Conservation (phyloP, 2,113 vertebrate species). For the Crotalus helleri region DNA sequence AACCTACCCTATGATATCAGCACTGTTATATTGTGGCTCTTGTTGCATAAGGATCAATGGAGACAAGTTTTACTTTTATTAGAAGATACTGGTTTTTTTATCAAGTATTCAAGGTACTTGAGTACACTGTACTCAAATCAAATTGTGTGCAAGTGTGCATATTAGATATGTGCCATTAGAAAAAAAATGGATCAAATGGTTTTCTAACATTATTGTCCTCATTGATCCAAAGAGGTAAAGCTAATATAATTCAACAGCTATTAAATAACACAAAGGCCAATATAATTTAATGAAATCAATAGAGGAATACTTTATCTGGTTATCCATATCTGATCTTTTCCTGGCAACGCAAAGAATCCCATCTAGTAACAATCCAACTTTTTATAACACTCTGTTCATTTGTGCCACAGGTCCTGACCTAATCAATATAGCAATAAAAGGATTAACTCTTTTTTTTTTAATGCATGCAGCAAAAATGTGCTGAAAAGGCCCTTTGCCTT, state of each 20-base stretch:
- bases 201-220: not conserved
- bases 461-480: not conserved
- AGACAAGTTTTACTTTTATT: not conserved
- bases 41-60: not conserved
- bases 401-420: not conserved
- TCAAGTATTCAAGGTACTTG: not conserved
- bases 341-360: not conserved
- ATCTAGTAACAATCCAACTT: not conserved
- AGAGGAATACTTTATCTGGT: not conserved
- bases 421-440: not conserved
- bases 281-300: not conserved
- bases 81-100: not conserved
- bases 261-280: not conserved
- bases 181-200: not conserved
- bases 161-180: not conserved
- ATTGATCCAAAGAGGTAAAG: not conserved
- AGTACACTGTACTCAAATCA: not conserved
- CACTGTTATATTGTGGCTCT: not conserved
- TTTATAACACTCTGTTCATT: not conserved
- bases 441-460: not conserved
- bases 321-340: not conserved
- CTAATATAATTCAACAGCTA: not conserved
- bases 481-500: not conserved
- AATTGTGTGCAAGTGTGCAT: not conserved
- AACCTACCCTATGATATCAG: not conserved